A percentile compares a stretch with the other conserved stretches of the same genome.
Conservation (phyloP, 2,888 invertebrate species). For the Acholoe squamosa region DNA sequence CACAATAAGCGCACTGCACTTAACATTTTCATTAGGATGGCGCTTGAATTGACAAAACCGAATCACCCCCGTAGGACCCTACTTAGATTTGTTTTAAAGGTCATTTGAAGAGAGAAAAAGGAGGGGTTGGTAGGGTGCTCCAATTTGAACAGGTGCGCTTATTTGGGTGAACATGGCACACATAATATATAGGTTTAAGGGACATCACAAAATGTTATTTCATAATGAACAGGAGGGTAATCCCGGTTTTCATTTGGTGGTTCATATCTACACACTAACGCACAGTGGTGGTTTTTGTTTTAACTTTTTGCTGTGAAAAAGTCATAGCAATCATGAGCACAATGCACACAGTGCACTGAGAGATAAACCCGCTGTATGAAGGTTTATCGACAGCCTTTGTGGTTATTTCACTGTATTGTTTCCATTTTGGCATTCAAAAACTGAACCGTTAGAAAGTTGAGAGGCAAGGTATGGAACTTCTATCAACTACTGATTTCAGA, state of each 20-base stretch:
- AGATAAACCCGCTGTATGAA: background rate
- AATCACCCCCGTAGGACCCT: too few species aligned
- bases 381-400: slow-evolving; percentile 1
- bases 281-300: background rate
- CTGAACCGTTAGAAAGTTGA: background rate
- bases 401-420: background rate
- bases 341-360: background rate
- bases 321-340: background rate
- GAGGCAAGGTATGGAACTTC: background rate
- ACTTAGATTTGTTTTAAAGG: too few species aligned
- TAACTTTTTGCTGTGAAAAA: background rate
- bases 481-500: too few species aligned
- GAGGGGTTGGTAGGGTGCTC: too few species aligned
- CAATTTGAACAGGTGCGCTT: background rate
- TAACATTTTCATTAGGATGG: too few species aligned
- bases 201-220: background rate
- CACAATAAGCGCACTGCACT: too few species aligned
- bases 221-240: background rate
- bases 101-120: too few species aligned
- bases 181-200: background rate
- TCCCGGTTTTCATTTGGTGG: background rate
- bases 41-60: too few species aligned
- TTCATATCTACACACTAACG: background rate
- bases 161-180: background rate
- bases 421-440: background rate